Evolutionary conservation across 1,140 invertebrate species (phyloP).

Genomic region (Antheraea pernyi): DNA sequence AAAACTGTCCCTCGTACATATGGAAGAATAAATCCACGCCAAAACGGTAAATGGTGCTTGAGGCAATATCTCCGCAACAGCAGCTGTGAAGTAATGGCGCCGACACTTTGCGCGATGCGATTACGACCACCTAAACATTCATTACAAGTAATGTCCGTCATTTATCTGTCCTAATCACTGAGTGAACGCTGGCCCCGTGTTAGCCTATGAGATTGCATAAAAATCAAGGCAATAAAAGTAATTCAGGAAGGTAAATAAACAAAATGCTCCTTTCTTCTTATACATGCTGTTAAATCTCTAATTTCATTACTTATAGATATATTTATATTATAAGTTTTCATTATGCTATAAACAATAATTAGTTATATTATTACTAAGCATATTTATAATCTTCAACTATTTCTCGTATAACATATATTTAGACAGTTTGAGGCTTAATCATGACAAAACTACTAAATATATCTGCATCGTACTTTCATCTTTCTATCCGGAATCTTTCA

Average conservation of each 20-base stretch:
- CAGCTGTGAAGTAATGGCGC: constrained; percentile 74
- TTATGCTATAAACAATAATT: too few relatives aligned
- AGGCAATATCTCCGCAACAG: constrained; percentile 70
- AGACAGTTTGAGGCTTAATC: too few relatives aligned
- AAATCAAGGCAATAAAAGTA: not conserved
- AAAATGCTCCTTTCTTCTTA: not conserved
- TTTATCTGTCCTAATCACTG: constrained; percentile 74
- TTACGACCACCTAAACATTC: constrained; percentile 77
- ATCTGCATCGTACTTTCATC: too few relatives aligned
- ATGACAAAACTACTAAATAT: too few relatives aligned
- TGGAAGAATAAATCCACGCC: constrained; percentile 52
- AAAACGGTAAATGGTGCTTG: constrained; percentile 55
- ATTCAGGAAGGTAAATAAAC: not conserved
- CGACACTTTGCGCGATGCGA: constrained; percentile 74
- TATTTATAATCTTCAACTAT: too few relatives aligned
- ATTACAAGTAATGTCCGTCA: constrained; percentile 76
- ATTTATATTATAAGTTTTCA: too few relatives aligned
- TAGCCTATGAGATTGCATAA: constrained; percentile 36
- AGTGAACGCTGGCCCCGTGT: constrained; percentile 39
- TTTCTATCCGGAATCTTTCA: too few relatives aligned
- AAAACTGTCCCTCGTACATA: constrained; percentile 41
- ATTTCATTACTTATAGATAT: too few relatives aligned
- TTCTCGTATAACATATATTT: too few relatives aligned
- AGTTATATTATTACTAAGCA: too few relatives aligned
- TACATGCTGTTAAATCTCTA: not conserved